Percentiles rank a stretch among this genome's conserved stretches.
phyloP scores from a whole-genome alignment of 1,140 invertebrate genomes.

The Acromyrmex echinatior region DNA sequence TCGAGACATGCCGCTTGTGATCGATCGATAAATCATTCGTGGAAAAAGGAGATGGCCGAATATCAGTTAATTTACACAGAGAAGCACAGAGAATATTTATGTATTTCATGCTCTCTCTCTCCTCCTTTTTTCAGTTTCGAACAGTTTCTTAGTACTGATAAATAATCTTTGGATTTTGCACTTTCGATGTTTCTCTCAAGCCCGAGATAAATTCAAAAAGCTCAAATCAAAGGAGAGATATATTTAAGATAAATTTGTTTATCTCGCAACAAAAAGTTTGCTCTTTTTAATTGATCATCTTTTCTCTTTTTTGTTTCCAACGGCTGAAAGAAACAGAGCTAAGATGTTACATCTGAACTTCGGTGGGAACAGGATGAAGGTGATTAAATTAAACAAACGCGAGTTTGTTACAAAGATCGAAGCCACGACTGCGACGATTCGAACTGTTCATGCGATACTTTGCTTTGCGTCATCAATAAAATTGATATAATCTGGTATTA shows the following conservation, averaged over 20 bases:
- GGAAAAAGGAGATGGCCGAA: background rate
- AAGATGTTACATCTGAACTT: background rate
- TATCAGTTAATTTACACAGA: background rate
- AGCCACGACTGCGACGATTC: background rate
- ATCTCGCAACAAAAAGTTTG: background rate
- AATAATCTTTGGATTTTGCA: background rate
- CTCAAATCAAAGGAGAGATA: background rate
- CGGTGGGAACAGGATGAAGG: background rate
- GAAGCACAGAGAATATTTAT: background rate
- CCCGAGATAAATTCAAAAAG: background rate
- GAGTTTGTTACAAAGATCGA: background rate
- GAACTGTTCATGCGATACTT: background rate
- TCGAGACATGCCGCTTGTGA: conserved; percentile 9
- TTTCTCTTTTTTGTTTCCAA: too few species aligned
- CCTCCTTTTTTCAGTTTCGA: background rate
- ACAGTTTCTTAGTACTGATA: background rate
- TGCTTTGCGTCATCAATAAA: conserved; percentile 68
- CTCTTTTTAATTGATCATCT: too few species aligned
- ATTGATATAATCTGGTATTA: conserved; percentile 51
- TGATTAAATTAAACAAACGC: background rate
- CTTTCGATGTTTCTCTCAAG: background rate
- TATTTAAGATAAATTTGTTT: background rate
- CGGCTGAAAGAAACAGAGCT: too few species aligned
- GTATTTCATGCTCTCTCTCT: background rate
- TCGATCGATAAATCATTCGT: conserved; percentile 17